Percentiles rank a stretch among this genome's conserved stretches.
Evolutionary conservation across 92 coral and sea anemone genomes (phyloP).

Genomic region (Epizoanthus ramosus): DNA sequence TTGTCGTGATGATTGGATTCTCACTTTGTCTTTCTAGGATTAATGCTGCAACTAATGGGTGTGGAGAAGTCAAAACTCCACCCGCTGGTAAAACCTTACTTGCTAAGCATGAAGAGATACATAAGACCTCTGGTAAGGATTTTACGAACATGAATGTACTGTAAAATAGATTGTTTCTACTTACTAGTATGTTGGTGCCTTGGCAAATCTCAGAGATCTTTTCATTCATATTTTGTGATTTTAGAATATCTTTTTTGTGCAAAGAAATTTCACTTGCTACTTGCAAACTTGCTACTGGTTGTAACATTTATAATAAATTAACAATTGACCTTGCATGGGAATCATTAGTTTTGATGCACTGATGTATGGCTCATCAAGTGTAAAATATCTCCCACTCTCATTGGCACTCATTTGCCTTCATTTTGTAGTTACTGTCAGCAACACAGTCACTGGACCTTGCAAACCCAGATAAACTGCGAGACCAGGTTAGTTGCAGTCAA

Average conservation of each 20-base stretch:
- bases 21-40: slow-evolving; percentile 54
- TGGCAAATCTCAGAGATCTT: too few species aligned
- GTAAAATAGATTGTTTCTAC: background rate
- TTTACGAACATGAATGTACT: background rate
- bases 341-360: too few species aligned
- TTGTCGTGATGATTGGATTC: background rate
- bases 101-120: slow-evolving; percentile 52
- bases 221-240: too few species aligned
- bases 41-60: slow-evolving; percentile 62
- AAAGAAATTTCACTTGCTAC: too few species aligned
- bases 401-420: background rate
- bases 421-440: slow-evolving; percentile 61
- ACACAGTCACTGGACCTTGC: slow-evolving; percentile 68
- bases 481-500: slow-evolving; percentile 58
- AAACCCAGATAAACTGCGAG: slow-evolving; percentile 71
- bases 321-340: background rate
- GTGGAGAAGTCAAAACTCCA: slow-evolving; percentile 66
- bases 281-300: too few species aligned
- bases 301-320: background rate
- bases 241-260: too few species aligned
- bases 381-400: too few species aligned
- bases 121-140: slow-evolving; percentile 77
- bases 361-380: too few species aligned
- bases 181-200: too few species aligned
- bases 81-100: slow-evolving; percentile 64